These are phyloP conservation scores for Rhinichthys osculus DNA, from an alignment of 2,797 vertebrate genomes.

Conservation along the genomic window DNA sequence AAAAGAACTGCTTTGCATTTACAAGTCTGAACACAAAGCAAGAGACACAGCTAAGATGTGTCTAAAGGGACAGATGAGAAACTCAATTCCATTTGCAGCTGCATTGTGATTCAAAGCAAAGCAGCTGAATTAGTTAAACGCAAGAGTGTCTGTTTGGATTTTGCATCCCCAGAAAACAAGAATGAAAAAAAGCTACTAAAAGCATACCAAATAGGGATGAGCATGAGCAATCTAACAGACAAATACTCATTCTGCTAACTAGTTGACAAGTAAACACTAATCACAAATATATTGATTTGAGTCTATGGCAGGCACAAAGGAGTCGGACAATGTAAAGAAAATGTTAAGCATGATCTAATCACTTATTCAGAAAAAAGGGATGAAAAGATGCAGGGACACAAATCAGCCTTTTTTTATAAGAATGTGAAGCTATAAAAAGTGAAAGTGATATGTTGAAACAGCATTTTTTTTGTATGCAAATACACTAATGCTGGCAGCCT, in stretches of 20 bases:
- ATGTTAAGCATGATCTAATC: neutral
- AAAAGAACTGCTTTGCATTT: constrained; percentile 33
- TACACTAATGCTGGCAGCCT: neutral
- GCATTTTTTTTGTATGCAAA: neutral
- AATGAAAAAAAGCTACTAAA: constrained; percentile 38
- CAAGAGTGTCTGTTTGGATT: neutral
- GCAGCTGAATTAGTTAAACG: constrained; percentile 23
- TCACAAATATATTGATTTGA: neutral
- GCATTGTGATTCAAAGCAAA: constrained; percentile 43
- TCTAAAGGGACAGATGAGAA: constrained; percentile 20
- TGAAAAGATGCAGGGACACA: no score
- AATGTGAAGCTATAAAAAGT: neutral
- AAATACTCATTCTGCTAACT: neutral
- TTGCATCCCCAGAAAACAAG: constrained; percentile 24
- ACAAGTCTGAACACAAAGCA: constrained; percentile 24
- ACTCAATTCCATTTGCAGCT: constrained; percentile 24
- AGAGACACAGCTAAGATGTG: constrained; percentile 12
- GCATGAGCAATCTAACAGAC: constrained; percentile 6
- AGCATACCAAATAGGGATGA: constrained; percentile 31
- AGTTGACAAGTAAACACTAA: neutral
- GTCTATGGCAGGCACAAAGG: no score
- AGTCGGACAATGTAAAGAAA: neutral
- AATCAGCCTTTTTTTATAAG: neutral
- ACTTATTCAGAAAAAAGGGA: no score
- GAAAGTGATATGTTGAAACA: neutral